Evolutionary conservation across 2,888 invertebrate genomes (phyloP), one percentile per base, ranked within the genome.

Genomic region (Anthrax anthrax): DNA sequence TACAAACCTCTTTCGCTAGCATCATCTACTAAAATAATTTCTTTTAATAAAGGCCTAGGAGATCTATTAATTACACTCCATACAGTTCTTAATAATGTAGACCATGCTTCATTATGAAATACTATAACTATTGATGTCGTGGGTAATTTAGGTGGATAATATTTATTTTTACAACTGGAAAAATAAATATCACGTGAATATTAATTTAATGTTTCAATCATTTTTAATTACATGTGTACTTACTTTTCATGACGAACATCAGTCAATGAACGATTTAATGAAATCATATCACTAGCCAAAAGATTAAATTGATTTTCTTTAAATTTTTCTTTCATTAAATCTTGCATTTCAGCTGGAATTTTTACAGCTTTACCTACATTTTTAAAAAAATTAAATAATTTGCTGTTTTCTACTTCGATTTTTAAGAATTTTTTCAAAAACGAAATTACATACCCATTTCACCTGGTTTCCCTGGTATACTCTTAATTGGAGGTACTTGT

Each of bases 71-170:
- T 95, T 29, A 91, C 94, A 64, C 94, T 95, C 85, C 92, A 91
- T 36, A 97, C 90, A 0, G 97, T 97, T 43, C 97, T 75, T 51
- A 97, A 73, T 18, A 98, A 75, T 0, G 97, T 98, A 39, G 91
- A 84, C 96, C 96, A 97, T 1, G 97, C 97, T 69, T 98, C 97
- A 68, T 98, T 98, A 72, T 98, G 97, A 72, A 98, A 98, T 45
- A 98, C 97, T 59, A 98, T 95, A 51, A 98, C 92, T 58, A 98
- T 90, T 59, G 92, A 91, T 18, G 96, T 95, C 38, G 87, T 82
- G 5, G 96, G 96, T 59, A 97, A 73, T 53, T 83, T 72, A 41
- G 76, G 74, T 37, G 84, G 79, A 67, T 90, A 87, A 47, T 70
- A 72, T 65, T 90, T 91, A 57, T 72, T 75, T 66, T 83, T 85